Evolutionary conservation across 2,113 vertebrate species (phyloP).

Genomic region (Prietella phreatophila): DNA sequence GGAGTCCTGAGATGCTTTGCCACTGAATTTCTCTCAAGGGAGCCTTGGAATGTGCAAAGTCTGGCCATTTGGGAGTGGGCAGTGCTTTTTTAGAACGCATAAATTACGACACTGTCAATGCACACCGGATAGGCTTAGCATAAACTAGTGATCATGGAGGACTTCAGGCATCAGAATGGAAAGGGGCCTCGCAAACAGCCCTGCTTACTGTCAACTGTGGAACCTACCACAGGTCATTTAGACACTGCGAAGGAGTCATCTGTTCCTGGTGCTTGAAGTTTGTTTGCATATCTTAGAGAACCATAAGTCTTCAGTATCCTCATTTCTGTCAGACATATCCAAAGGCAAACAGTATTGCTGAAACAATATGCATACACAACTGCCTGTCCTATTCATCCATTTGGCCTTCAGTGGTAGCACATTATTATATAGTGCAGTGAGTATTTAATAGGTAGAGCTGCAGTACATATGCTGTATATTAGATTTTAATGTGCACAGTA

Average conservation of each 20-base stretch:
- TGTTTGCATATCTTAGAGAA: neutral
- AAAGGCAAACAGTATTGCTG: neutral
- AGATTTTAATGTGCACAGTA: neutral
- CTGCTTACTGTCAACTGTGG: constrained; percentile 20
- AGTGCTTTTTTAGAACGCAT: constrained; percentile 39
- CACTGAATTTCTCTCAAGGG: constrained; percentile 30
- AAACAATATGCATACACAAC: neutral
- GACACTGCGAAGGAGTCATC: neutral
- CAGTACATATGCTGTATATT: neutral
- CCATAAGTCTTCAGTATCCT: constrained; percentile 9
- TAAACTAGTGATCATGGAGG: constrained; percentile 44
- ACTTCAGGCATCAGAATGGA: constrained; percentile 17
- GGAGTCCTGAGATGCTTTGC: constrained; percentile 35
- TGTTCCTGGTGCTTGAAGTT: neutral
- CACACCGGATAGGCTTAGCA: constrained; percentile 29
- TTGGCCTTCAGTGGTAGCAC: neutral
- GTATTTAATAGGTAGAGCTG: constrained; percentile 7
- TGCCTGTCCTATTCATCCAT: neutral
- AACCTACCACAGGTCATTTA: constrained; percentile 34
- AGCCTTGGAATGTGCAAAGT: constrained; percentile 32
- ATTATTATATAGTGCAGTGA: neutral
- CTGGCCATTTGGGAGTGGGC: constrained; percentile 21
- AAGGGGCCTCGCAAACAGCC: constrained; percentile 12
- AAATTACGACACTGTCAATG: constrained; percentile 36
- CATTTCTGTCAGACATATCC: constrained; percentile 3